Evolutionary conservation across 2,113 vertebrate species (phyloP), one percentile per base, ranked within the genome.

Genomic region (Melanerpes aurifrons): DNA sequence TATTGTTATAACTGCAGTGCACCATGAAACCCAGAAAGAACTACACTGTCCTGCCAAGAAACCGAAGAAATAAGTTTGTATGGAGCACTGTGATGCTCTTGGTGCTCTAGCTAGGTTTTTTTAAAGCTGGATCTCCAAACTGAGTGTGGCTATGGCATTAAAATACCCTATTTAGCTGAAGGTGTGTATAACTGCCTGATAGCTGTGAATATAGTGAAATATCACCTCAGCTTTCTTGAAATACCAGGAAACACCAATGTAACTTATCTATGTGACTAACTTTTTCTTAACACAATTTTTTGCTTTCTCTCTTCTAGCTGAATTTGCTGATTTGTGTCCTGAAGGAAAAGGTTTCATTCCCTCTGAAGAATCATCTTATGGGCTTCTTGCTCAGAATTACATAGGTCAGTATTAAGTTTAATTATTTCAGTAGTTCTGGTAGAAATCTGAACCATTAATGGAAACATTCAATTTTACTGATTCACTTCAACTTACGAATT

Each of bases 311-410:
- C 54, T 93, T 43, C 88, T 97, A 99, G 99, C 98, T 97, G 98
- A 99, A 96, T 99, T 99, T 96, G 94, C 97, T 57, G 97, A 98
- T 92, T 98, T 99, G 98, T 99, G 99, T 97, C 99, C 99, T 21
- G 98, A 98, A 90, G 99, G 99, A 74, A 98, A 98, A 98, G 99
- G 99, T 37, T 98, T 98, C 68, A 97, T 99, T 89, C 99, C 98
- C 15, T 94, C 82, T 61, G 98, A 94, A 96, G 98, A 99, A 32
- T 79, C 97, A 24, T 93, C 98, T 75, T 98, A 98, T 1, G 97
- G 97, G 31, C 94, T 92, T 31, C 95, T 97, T 86, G 92, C 96
- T 37, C 96, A 97, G 58, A 97, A 92, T 89, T 99, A 98, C 94
- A 98, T 97, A 98, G 98, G 99, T 98, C 81, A 96, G 98, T 83